These are phyloP conservation scores for Dynastes grantii DNA, from an alignment of 2,888 invertebrate genomes.

Conservation along the genomic window DNA sequence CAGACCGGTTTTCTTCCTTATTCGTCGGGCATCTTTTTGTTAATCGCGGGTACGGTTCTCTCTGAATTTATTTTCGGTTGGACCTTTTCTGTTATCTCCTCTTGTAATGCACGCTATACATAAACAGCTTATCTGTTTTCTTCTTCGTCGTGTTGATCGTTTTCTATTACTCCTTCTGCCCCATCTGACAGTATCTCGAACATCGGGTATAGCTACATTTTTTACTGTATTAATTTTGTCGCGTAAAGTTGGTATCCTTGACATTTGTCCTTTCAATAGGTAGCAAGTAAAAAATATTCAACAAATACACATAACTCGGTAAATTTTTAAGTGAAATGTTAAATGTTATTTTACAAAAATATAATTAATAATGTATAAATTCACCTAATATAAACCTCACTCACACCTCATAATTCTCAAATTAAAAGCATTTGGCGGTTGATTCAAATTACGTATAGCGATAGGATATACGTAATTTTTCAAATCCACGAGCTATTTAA, in stretches of 20 bases:
- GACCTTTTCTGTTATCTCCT: constrained; percentile 33
- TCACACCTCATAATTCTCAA: no score
- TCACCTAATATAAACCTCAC: no score
- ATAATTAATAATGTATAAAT: no score
- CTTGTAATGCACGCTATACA: constrained; percentile 42
- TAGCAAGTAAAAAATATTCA: background rate
- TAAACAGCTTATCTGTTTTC: constrained; percentile 39
- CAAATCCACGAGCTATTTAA: no score
- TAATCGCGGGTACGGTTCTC: constrained; percentile 23
- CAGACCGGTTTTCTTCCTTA: constrained; percentile 45
- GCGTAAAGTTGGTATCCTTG: constrained; percentile 31
- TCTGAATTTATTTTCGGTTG: constrained; percentile 46
- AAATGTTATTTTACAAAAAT: no score
- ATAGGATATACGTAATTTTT: no score
- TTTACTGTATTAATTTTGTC: constrained; percentile 25
- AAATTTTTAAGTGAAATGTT: background rate
- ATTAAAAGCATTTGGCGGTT: no score
- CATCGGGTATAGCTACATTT: constrained; percentile 12
- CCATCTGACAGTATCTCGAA: constrained; percentile 11
- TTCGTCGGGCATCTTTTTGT: constrained; percentile 46
- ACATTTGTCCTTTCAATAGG: constrained; percentile 35
- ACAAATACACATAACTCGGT: background rate
- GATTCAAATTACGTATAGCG: no score
- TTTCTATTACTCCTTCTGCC: background rate
- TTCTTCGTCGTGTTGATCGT: constrained; percentile 9